Base-by-base conservation (phyloP, 2,113 vertebrate species). In the Empidonax traillii region DNA sequence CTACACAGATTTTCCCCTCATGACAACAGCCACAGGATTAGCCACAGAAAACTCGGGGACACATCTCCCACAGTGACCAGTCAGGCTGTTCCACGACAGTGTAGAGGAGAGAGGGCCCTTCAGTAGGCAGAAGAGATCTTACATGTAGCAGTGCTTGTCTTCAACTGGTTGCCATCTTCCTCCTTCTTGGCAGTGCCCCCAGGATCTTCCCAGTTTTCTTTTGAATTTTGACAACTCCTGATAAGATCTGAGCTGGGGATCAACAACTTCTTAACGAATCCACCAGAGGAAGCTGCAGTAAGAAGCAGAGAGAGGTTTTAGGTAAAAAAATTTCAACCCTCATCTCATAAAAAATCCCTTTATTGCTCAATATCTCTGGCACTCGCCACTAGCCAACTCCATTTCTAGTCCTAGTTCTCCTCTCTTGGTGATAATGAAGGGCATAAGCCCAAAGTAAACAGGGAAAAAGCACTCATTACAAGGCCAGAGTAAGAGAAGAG, bases 231-330 rank as follows among this genome's bases (percentile, higher is more conserved):
- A 94, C 93, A 98, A 66, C 88, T 92, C 39, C 2, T 89, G 35
- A 74, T 39, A 78, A 96, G 62, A 75, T 96, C 96, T n/a, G 90
- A 62, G 44, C 84, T 92, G 35, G 93, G 91, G 18, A 94, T 77
- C 78, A 97, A 85, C 72, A 87, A 75, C 86, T 96, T 97, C 90
- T 92, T 97, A 1, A 3, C 13, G 30, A 47, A 77, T 39, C 79
- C 85, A 86, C 76, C 68, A 79, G 94, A 78, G 3, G 81, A 90
- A 65, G 53, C 97, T 98, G 65, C 17, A 86, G 94, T 59, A 79
- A 69, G 72, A 90, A 90, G 47, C 39, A 88, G 30, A 93, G 66
- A 77, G 6, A 80, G 23, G 37, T 75, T 84, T 59, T 8, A 56
- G 44, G 44, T 58, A 78, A 87, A 66, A 90, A 90, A 76, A 72